Evolutionary conservation across 2,888 invertebrate genomes (phyloP).

Genomic region (Hoplodrina blanda): DNA sequence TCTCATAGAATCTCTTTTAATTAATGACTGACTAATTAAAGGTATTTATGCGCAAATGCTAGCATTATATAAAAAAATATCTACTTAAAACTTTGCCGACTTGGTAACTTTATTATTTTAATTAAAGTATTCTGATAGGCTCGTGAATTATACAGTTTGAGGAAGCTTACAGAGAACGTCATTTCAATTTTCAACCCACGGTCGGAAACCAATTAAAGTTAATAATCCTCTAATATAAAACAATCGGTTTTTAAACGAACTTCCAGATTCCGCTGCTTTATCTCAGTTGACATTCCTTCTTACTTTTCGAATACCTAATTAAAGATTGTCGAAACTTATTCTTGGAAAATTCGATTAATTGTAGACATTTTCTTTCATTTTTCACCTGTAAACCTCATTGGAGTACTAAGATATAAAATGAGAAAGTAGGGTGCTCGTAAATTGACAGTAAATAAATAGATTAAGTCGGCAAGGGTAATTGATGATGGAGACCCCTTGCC

Average conservation of each 20-base stretch:
- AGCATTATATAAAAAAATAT: constrained; percentile 57
- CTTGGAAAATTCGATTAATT: background rate
- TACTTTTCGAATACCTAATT: constrained; percentile 35
- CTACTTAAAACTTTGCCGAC: constrained; percentile 41
- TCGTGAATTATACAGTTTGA: constrained; percentile 67
- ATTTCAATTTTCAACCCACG: constrained; percentile 76
- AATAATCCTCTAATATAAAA: constrained; percentile 83
- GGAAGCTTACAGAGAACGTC: constrained; percentile 76
- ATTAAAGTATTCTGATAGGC: constrained; percentile 72
- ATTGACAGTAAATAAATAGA: constrained; percentile 52
- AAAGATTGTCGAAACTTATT: constrained; percentile 19
- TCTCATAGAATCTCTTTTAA: constrained; percentile 51
- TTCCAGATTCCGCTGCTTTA: constrained; percentile 74
- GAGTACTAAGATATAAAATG: constrained; percentile 14
- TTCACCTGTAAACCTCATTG: constrained; percentile 5
- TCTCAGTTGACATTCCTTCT: constrained; percentile 55
- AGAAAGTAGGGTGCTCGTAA: constrained; percentile 35
- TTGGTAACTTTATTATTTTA: constrained; percentile 66
- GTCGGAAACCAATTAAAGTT: constrained; percentile 87
- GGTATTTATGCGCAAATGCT: constrained; percentile 58
- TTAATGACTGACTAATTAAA: constrained; percentile 63
- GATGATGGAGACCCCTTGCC: constrained; percentile 42
- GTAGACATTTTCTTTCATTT: constrained; percentile 14
- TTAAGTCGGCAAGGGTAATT: constrained; percentile 50
- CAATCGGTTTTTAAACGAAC: constrained; percentile 78